A percentile compares a stretch with the other conserved stretches of the same genome.
Evolutionary conservation across 2,113 vertebrate genomes (phyloP).

Genomic region (Beaufortia kweichowensis): DNA sequence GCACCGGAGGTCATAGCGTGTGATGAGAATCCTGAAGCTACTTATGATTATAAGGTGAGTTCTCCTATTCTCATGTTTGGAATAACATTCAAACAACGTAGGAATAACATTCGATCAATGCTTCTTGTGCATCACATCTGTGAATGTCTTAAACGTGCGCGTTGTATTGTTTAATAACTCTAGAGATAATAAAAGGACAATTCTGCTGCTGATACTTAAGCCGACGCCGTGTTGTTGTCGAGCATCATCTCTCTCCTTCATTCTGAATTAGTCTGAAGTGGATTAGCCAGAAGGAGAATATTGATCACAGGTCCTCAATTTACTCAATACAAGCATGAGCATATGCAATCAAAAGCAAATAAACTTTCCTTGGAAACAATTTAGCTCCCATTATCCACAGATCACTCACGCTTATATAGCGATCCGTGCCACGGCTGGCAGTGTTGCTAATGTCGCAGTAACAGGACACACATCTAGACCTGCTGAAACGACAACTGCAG

Average conservation of each 20-base stretch:
- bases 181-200: too few species aligned
- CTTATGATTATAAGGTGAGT: constrained; percentile 86
- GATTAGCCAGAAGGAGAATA: neutral
- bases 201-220: neutral
- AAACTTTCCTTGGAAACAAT: constrained; percentile 15
- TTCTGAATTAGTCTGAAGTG: constrained; percentile 1
- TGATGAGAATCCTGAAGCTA: constrained; percentile 84
- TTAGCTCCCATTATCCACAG: constrained; percentile 22
- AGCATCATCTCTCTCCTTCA: neutral
- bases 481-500: neutral
- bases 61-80: neutral
- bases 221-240: neutral
- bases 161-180: too few species aligned
- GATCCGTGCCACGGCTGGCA: constrained; percentile 2
- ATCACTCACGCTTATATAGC: constrained; percentile 2
- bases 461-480: neutral
- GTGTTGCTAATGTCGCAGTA: neutral
- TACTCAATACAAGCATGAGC: constrained; percentile 1
- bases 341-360: constrained; percentile 32
- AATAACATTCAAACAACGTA: too few species aligned
- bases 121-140: too few species aligned
- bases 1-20: constrained; percentile 90
- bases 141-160: too few species aligned
- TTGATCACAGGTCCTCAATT: constrained; percentile 19
- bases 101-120: too few species aligned